phyloP scores from a whole-genome alignment of 2,113 vertebrate species.

The Cheilinus undulatus region DNA sequence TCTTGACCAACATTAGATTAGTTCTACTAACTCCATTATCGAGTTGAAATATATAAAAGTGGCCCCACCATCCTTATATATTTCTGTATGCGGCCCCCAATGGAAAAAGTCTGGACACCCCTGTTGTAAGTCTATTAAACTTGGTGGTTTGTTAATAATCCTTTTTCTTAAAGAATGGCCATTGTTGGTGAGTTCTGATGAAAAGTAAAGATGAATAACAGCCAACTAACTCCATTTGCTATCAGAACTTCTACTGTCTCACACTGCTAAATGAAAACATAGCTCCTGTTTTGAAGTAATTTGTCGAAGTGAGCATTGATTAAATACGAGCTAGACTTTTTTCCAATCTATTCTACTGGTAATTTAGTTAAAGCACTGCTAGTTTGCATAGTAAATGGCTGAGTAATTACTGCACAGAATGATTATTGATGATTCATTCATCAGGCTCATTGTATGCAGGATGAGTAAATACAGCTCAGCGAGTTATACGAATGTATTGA shows the following conservation, averaged over 20 bases:
- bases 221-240: conserved; percentile 8
- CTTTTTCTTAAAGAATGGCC: no score
- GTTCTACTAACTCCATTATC: no score
- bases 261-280: conserved; percentile 14
- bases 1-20: no score
- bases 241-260: conserved; percentile 6
- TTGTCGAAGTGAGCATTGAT: conserved; percentile 9
- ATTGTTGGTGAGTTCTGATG: no score
- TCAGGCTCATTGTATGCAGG: conserved; percentile 24
- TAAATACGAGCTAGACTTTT: neutral
- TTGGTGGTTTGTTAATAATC: no score
- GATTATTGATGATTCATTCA: conserved; percentile 51
- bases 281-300: conserved; percentile 17
- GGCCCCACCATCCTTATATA: no score
- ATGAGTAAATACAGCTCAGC: neutral
- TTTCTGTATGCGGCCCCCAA: no score
- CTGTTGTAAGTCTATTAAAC: no score
- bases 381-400: conserved; percentile 10
- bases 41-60: no score
- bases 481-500: conserved; percentile 12
- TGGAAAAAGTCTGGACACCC: no score
- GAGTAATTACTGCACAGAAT: conserved; percentile 39
- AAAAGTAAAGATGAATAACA: neutral
- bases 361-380: conserved; percentile 14
- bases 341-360: neutral